phyloP scores from a whole-genome alignment of 1,140 invertebrate species.

The Drosophila pachea region DNA sequence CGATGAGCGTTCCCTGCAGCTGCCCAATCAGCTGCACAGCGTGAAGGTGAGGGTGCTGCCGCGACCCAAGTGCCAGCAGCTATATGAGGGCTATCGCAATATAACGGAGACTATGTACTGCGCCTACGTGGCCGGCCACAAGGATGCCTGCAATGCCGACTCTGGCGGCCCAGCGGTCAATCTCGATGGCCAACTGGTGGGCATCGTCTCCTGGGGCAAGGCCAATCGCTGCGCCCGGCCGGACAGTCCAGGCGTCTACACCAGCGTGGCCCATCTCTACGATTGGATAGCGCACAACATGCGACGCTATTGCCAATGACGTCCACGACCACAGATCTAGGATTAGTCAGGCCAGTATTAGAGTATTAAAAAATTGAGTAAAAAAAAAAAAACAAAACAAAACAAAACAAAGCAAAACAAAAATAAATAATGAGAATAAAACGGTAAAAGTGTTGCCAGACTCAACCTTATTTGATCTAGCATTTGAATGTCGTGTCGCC shows the following conservation, averaged over 20 bases:
- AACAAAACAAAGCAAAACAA: no score
- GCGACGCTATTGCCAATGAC: constrained; percentile 43
- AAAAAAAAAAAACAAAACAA: no score
- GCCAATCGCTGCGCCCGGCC: constrained; percentile 80
- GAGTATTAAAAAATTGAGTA: not conserved
- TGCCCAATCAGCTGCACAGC: constrained; percentile 67
- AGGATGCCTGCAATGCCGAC: constrained; percentile 84
- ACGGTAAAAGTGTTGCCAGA: no score
- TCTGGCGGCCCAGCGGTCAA: constrained; percentile 83
- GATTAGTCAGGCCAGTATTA: constrained; percentile 33
- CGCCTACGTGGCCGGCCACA: constrained; percentile 78
- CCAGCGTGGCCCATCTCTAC: constrained; percentile 78
- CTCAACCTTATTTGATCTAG: not conserved
- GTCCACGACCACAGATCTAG: not conserved
- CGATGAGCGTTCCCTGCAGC: constrained; percentile 19
- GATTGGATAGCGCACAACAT: constrained; percentile 71
- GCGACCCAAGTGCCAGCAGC: constrained; percentile 34
- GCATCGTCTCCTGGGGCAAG: constrained; percentile 86
- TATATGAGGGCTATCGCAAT: constrained; percentile 53
- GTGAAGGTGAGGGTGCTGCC: constrained; percentile 54
- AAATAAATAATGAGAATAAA: no score
- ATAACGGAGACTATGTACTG: constrained; percentile 79
- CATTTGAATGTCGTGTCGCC: constrained; percentile 2
- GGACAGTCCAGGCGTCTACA: constrained; percentile 83
- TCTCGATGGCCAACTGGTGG: constrained; percentile 80